A percentile compares a stretch with the other conserved stretches of the same genome.
Evolutionary conservation across 2,797 vertebrate species (phyloP).

Genomic region (Esox masquinongy): DNA sequence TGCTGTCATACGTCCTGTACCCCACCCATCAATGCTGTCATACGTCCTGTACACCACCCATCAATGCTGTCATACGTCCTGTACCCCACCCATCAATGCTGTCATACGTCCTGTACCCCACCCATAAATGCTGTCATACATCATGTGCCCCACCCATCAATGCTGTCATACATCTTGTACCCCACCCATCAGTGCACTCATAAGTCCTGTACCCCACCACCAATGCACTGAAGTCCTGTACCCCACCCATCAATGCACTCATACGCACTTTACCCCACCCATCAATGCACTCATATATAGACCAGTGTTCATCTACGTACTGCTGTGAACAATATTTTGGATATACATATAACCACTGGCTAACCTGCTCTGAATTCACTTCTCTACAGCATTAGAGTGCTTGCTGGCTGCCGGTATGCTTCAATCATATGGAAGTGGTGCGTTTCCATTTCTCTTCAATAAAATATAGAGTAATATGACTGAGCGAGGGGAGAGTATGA

Average conservation of each 20-base stretch:
- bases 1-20: too few species aligned
- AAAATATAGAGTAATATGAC: conserved; percentile 27
- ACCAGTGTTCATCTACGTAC: not conserved
- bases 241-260: not conserved
- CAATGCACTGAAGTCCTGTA: not conserved
- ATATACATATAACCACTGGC: not conserved
- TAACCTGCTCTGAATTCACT: conserved; percentile 3
- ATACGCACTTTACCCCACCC: not conserved
- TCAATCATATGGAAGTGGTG: conserved; percentile 26
- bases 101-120: too few species aligned
- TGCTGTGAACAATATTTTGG: not conserved
- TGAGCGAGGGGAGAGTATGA: conserved; percentile 17
- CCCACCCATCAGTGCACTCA: not conserved
- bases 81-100: too few species aligned
- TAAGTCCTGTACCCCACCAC: not conserved
- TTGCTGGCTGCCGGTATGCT: not conserved
- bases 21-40: too few species aligned
- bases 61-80: too few species aligned
- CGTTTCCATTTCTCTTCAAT: conserved; percentile 24
- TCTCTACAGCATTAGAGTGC: conserved; percentile 4
- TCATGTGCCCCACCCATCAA: too few species aligned
- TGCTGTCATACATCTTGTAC: too few species aligned
- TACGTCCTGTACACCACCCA: too few species aligned
- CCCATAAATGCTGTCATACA: not conserved
- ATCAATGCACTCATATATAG: not conserved